Conservation (phyloP, 2,797 vertebrate species). For the Lepus townsendii region DNA sequence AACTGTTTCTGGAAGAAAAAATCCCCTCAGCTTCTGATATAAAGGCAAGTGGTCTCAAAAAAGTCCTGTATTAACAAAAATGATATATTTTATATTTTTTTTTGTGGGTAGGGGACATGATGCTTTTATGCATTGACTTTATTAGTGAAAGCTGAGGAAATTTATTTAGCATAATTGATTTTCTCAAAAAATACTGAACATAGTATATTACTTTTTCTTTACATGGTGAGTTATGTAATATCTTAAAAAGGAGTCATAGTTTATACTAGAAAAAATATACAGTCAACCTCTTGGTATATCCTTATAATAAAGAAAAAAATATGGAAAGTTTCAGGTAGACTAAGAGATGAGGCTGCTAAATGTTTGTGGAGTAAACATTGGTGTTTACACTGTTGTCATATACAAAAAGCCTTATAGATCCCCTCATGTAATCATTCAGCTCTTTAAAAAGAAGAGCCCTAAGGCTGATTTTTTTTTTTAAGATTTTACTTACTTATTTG, state of each 20-base stretch:
- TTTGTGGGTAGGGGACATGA: not conserved
- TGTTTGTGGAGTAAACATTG: not conserved
- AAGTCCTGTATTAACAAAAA: not conserved
- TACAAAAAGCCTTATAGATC: not conserved
- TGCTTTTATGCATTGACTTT: constrained; percentile 24
- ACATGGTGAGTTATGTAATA: constrained; percentile 80
- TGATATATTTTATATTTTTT: not conserved
- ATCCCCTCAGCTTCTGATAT: constrained; percentile 92
- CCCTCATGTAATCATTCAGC: not conserved
- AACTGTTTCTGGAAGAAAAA: constrained; percentile 97
- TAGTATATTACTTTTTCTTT: constrained; percentile 2
- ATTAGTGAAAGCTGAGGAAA: constrained; percentile 37
- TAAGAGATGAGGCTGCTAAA: not conserved
- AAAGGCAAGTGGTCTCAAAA: constrained; percentile 90
- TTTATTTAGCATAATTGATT: constrained; percentile 5
- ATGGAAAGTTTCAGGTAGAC: not conserved
- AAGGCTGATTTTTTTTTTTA: not conserved
- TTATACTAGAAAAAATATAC: not conserved
- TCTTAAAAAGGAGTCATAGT: constrained; percentile 19
- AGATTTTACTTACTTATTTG: too few relatives aligned
- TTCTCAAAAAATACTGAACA: not conserved
- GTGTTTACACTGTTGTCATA: not conserved
- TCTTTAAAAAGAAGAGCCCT: not conserved
- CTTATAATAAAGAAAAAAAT: constrained; percentile 7
- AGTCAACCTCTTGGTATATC: not conserved